A percentile compares a stretch with the other conserved stretches of the same genome.
These are phyloP conservation scores for Elegia similella DNA, from an alignment of 2,888 invertebrate genomes.

Conservation along the genomic window DNA sequence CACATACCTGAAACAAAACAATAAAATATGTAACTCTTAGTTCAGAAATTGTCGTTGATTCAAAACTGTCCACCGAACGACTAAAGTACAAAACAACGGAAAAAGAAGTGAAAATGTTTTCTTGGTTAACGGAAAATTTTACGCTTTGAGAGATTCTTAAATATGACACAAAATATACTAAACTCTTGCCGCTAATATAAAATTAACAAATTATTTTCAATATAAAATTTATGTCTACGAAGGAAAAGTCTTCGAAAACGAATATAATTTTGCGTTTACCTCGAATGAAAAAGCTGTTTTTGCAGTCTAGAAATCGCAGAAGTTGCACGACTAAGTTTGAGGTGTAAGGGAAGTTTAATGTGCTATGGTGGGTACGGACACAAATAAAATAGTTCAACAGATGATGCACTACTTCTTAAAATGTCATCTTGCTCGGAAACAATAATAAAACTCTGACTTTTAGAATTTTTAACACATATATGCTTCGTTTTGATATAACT, in stretches of 20 bases:
- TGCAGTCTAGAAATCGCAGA: neutral
- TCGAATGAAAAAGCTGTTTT: conserved; percentile 11
- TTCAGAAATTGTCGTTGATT: too few relatives aligned
- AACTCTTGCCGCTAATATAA: too few relatives aligned
- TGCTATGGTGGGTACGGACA: neutral
- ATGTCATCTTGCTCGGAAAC: neutral
- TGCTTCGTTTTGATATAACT: too few relatives aligned
- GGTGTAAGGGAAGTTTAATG: conserved; percentile 12
- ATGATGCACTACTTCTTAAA: neutral
- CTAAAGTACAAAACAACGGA: too few relatives aligned
- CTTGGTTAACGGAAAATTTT: too few relatives aligned
- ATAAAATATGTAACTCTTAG: too few relatives aligned
- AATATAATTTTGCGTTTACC: neutral
- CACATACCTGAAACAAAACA: neutral
- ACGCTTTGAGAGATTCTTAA: too few relatives aligned
- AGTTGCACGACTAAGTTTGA: conserved; percentile 2
- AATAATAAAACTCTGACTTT: neutral
- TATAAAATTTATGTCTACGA: neutral
- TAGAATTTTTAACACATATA: too few relatives aligned
- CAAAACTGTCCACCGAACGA: too few relatives aligned
- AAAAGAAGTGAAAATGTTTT: too few relatives aligned
- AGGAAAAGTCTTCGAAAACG: neutral
- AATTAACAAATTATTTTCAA: too few relatives aligned
- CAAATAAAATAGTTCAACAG: neutral
- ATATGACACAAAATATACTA: too few relatives aligned